Percentiles rank a stretch among this genome's conserved stretches.
Conservation (phyloP, 2,888 invertebrate genomes). For the Tetranychus piercei region DNA sequence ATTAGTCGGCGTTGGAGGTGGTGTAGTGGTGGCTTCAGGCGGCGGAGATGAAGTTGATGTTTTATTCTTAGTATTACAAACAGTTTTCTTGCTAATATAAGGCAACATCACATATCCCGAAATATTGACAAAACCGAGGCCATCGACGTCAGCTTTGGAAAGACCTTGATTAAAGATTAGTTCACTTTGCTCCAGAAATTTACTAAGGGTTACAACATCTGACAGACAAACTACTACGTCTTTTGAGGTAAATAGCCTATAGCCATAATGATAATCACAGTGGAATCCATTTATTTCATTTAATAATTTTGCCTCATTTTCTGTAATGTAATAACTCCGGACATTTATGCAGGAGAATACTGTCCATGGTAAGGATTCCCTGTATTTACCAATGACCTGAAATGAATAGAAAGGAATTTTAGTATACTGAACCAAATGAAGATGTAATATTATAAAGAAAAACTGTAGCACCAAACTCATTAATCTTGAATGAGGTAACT, state of each 20-base stretch:
- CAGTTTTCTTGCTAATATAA: constrained; percentile 4
- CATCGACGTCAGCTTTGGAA: constrained; percentile 10
- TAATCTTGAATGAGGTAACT: too few species aligned
- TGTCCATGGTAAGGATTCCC: constrained; percentile 68
- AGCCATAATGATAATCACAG: constrained; percentile 72
- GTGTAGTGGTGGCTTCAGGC: background rate
- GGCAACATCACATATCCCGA: constrained; percentile 13
- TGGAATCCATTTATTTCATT: constrained; percentile 83
- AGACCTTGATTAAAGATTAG: constrained; percentile 15
- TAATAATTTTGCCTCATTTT: constrained; percentile 65
- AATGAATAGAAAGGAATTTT: constrained; percentile 26
- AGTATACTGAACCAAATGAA: background rate
- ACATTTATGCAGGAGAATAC: constrained; percentile 79
- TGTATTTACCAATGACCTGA: constrained; percentile 53
- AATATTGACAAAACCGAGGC: constrained; percentile 19
- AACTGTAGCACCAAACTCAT: background rate
- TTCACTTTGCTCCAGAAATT: constrained; percentile 53
- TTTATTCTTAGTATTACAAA: background rate
- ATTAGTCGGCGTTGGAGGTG: background rate
- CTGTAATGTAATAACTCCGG: constrained; percentile 76
- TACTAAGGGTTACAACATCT: constrained; percentile 71
- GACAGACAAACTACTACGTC: constrained; percentile 71
- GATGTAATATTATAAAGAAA: background rate
- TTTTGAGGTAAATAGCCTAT: constrained; percentile 64
- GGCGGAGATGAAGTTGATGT: background rate